A percentile compares a stretch with the other conserved stretches of the same genome.
Conservation (phyloP, 2,113 vertebrate genomes). For the Empidonax traillii region DNA sequence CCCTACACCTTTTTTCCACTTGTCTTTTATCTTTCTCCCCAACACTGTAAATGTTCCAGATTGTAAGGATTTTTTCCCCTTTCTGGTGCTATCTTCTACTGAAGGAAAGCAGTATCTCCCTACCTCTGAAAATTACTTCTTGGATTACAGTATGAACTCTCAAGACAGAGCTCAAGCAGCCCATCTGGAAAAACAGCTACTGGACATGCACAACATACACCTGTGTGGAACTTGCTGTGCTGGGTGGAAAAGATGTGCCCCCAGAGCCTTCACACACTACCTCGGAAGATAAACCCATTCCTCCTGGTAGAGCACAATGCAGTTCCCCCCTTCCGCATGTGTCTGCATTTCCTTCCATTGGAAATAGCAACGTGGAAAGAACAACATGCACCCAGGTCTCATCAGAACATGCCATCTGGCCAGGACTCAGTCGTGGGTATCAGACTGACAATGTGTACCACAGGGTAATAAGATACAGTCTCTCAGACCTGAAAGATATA, state of each 20-base stretch:
- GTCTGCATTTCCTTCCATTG: not conserved
- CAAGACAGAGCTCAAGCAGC: not conserved
- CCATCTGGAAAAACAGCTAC: not conserved
- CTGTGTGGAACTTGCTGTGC: fast-evolving
- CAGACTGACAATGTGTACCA: not conserved
- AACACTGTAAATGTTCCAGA: not conserved
- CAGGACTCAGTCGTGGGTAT: not conserved
- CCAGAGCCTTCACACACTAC: not conserved
- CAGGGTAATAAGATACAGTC: not conserved
- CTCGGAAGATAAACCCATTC: not conserved
- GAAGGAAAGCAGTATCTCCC: not conserved
- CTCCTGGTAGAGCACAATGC: too few relatives aligned
- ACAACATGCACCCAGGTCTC: fast-evolving
- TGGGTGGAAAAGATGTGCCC: not conserved
- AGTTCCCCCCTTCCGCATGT: not conserved
- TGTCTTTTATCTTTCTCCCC: not conserved
- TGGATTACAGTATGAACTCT: not conserved
- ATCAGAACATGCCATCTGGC: fast-evolving
- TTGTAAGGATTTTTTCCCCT: fast-evolving
- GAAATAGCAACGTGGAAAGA: not conserved
- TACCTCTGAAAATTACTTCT: not conserved
- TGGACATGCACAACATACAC: fast-evolving
- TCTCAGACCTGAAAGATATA: not conserved
- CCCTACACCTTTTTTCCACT: not conserved
- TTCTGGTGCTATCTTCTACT: not conserved